phyloP scores from a whole-genome alignment of 2,888 invertebrate species.

The Microplitis deprimator region DNA sequence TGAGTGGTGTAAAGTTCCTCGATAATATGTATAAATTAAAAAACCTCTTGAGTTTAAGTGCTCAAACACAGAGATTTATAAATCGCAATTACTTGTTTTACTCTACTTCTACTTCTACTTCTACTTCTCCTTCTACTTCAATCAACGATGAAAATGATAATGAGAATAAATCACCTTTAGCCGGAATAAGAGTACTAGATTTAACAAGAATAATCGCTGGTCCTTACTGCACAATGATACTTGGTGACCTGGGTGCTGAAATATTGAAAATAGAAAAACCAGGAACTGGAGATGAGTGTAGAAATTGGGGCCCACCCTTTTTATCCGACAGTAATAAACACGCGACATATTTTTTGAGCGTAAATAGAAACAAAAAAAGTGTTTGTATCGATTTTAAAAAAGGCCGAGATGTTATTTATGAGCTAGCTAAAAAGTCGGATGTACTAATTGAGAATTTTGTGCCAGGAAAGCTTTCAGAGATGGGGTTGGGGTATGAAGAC shows the following conservation, averaged over 20 bases:
- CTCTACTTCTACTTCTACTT: background rate
- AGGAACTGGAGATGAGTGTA: slow-evolving; percentile 86
- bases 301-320: slow-evolving; percentile 96
- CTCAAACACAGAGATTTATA: background rate
- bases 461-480: slow-evolving; percentile 86
- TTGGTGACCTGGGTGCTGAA: slow-evolving; percentile 94
- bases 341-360: slow-evolving; percentile 86
- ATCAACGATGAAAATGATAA: background rate
- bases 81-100: background rate
- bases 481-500: slow-evolving; percentile 86
- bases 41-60: background rate
- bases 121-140: background rate
- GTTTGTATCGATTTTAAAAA: slow-evolving; percentile 88
- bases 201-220: slow-evolving; percentile 92
- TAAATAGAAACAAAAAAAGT: slow-evolving; percentile 96
- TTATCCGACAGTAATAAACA: slow-evolving; percentile 75
- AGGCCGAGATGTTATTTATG: slow-evolving; percentile 79
- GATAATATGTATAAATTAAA: background rate
- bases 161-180: slow-evolving; percentile 75
- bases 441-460: slow-evolving; percentile 94
- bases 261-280: slow-evolving; percentile 93
- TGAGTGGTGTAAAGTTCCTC: background rate
- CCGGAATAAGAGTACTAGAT: slow-evolving; percentile 83
- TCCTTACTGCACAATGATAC: slow-evolving; percentile 93
- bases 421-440: slow-evolving; percentile 85